phyloP scores from a whole-genome alignment of 2,113 vertebrate species.

The Bostrychus sinensis region DNA sequence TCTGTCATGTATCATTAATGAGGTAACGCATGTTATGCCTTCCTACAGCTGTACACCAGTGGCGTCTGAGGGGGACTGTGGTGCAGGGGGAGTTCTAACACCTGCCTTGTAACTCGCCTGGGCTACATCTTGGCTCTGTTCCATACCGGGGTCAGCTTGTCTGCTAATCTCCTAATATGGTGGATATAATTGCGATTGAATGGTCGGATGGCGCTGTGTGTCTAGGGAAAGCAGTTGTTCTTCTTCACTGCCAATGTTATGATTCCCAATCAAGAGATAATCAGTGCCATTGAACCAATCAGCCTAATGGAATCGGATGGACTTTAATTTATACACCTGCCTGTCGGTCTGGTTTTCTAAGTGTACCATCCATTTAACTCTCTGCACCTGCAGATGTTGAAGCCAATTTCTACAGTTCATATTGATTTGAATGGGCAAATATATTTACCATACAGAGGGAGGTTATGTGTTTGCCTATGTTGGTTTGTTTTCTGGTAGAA shows the following conservation, averaged over 20 bases:
- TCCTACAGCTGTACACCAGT: constrained; percentile 63
- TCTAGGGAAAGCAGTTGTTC: constrained; percentile 65
- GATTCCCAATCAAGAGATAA: constrained; percentile 72
- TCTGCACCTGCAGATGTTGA: background rate
- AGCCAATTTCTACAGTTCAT: too few relatives aligned
- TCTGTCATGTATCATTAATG: constrained; percentile 59
- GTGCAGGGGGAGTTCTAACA: constrained; percentile 49
- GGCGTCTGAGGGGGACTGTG: constrained; percentile 35
- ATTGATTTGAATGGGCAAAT: too few relatives aligned
- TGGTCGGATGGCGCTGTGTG: constrained; percentile 45
- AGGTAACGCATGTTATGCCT: constrained; percentile 29
- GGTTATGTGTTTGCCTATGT: too few relatives aligned
- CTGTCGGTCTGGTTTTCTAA: constrained; percentile 12
- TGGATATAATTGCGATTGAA: constrained; percentile 80
- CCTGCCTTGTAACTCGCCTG: constrained; percentile 66
- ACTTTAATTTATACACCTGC: constrained; percentile 70
- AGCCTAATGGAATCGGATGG: constrained; percentile 66
- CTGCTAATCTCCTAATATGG: constrained; percentile 79
- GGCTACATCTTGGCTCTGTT: constrained; percentile 62
- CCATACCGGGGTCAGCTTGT: constrained; percentile 72
- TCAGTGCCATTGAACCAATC: constrained; percentile 55
- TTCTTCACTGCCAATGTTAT: constrained; percentile 71
- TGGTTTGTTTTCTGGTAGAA: too few relatives aligned
- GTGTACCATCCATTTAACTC: background rate
- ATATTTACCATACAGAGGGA: too few relatives aligned